phyloP scores from a whole-genome alignment of 92 coral and sea anemone genomes.

The Umimayanthus chanpuru region DNA sequence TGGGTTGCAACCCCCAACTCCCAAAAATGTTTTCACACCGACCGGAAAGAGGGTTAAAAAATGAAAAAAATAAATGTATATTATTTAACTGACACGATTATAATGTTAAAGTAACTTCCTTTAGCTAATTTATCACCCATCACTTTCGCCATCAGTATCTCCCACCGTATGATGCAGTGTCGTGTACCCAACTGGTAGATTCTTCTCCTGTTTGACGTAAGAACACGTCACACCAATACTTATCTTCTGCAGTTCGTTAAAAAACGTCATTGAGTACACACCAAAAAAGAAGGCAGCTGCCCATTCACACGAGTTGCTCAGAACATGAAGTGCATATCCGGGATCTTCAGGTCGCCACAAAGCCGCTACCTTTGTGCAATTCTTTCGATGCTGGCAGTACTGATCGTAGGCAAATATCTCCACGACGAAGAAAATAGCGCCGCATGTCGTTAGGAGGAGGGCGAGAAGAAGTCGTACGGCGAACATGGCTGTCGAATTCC shows the following conservation, averaged over 20 bases:
- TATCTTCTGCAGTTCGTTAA: slow-evolving; percentile 82
- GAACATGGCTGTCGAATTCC: slow-evolving; percentile 45
- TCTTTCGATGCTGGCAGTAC: slow-evolving; percentile 30
- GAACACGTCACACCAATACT: slow-evolving; percentile 72
- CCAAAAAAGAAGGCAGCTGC: slow-evolving; percentile 81
- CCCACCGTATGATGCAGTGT: background rate
- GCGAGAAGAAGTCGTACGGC: slow-evolving; percentile 49
- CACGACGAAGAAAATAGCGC: slow-evolving; percentile 42
- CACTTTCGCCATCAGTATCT: slow-evolving; percentile 24
- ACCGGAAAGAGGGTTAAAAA: no score
- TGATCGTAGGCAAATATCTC: slow-evolving; percentile 58
- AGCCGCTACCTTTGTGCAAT: slow-evolving; percentile 20
- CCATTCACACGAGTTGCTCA: slow-evolving; percentile 91
- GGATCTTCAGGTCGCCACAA: slow-evolving; percentile 65
- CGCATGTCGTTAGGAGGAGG: slow-evolving; percentile 32
- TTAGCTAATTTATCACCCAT: background rate
- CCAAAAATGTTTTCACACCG: no score
- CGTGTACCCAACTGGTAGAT: background rate
- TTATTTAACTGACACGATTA: background rate
- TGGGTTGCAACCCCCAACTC: no score
- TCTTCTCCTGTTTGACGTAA: background rate
- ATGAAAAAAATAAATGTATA: background rate
- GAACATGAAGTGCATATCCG: slow-evolving; percentile 74
- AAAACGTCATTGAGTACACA: slow-evolving; percentile 69
- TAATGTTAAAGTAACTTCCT: background rate